Evolutionary conservation across 2,113 vertebrate genomes (phyloP).

Genomic region (Menura novaehollandiae): DNA sequence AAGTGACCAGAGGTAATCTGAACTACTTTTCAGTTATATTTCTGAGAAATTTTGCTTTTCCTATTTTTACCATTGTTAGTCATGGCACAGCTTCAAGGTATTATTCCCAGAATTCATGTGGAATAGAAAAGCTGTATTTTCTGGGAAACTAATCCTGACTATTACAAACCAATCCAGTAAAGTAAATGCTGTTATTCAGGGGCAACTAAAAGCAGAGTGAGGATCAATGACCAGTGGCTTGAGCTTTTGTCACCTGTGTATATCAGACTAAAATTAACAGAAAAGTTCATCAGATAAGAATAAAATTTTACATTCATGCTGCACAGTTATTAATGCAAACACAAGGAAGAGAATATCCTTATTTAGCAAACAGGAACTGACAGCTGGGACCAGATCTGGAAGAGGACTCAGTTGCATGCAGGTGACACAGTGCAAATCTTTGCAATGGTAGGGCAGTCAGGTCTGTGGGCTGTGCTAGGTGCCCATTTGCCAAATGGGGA

Average conservation of each 20-base stretch:
- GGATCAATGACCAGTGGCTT: not conserved
- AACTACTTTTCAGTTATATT: not conserved
- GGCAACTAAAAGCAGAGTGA: not conserved
- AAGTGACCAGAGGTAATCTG: not conserved
- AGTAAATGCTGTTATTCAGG: not conserved
- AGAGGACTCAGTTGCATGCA: not conserved
- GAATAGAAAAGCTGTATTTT: not conserved
- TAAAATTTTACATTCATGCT: not conserved
- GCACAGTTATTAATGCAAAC: not conserved
- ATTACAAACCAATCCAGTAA: not conserved
- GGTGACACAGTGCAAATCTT: not conserved
- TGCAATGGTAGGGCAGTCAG: too few relatives aligned
- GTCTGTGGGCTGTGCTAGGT: not conserved
- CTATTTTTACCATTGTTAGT: not conserved
- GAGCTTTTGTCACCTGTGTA: accelerated
- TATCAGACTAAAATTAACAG: not conserved
- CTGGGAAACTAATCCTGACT: not conserved
- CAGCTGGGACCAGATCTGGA: not conserved
- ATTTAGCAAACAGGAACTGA: not conserved
- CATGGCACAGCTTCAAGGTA: not conserved
- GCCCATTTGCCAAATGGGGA: not conserved
- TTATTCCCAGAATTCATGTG: not conserved
- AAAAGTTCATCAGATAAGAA: not conserved
- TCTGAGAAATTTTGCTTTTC: not conserved
- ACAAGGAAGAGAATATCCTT: not conserved